Percentiles rank a stretch among this genome's conserved stretches.
Evolutionary conservation across 2,113 vertebrate genomes (phyloP).

Genomic region (Acrocephalus arundinaceus): DNA sequence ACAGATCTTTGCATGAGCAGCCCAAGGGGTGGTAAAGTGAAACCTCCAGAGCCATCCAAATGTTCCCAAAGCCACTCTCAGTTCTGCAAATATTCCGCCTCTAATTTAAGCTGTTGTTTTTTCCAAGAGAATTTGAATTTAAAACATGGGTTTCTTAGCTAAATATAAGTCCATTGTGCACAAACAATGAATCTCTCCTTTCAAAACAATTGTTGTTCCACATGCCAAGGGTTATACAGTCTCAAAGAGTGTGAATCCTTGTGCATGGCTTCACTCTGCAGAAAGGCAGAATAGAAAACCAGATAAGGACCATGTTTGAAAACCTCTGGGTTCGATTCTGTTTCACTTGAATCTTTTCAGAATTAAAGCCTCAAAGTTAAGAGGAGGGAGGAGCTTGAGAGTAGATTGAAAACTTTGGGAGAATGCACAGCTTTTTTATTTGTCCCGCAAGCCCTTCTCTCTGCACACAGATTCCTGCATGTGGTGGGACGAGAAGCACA

Average conservation of each 20-base stretch:
- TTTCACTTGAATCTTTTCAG: background rate
- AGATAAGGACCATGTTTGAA: background rate
- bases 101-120: conserved; percentile 37
- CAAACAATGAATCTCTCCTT: conserved; percentile 40
- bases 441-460: background rate
- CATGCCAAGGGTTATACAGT: background rate
- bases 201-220: background rate
- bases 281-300: background rate
- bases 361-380: background rate
- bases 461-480: background rate
- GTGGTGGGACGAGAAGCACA: background rate
- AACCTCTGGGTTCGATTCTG: background rate
- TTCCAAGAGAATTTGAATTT: conserved; percentile 21
- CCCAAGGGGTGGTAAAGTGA: background rate
- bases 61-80: background rate
- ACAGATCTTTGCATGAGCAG: background rate
- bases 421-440: background rate
- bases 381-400: background rate
- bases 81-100: conserved; percentile 35
- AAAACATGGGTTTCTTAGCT: conserved; percentile 24
- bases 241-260: background rate
- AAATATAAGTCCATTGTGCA: conserved; percentile 57
- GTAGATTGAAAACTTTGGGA: background rate
- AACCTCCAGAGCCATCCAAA: background rate
- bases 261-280: background rate